A percentile compares a stretch with the other conserved stretches of the same genome.
phyloP scores from a whole-genome alignment of 1,140 invertebrate genomes.

The Colletes gigas region DNA sequence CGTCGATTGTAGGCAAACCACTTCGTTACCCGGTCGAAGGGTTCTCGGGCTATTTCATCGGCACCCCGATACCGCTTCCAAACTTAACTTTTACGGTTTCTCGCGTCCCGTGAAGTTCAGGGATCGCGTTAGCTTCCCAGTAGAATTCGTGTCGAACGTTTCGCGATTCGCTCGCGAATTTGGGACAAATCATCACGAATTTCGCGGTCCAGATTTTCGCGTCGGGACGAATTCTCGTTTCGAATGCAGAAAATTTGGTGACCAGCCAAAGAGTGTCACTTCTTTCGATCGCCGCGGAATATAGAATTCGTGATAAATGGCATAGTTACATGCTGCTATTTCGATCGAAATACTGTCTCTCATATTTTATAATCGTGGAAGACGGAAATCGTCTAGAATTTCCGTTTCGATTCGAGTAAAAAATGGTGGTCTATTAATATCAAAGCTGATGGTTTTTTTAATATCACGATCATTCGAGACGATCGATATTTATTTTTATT shows the following conservation, averaged over 20 bases:
- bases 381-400: too few relatives aligned
- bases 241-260: conserved; percentile 73
- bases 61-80: not conserved
- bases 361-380: not conserved
- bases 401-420: too few relatives aligned
- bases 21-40: conserved; percentile 35
- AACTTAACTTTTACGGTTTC: conserved; percentile 8
- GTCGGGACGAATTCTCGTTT: conserved; percentile 59
- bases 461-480: too few relatives aligned
- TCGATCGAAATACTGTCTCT: too few relatives aligned
- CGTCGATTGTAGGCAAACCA: conserved; percentile 44
- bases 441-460: too few relatives aligned
- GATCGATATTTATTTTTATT: too few relatives aligned
- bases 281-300: conserved; percentile 12
- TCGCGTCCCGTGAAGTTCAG: not conserved
- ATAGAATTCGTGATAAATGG: not conserved
- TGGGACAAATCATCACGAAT: conserved; percentile 61
- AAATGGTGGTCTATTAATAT: too few relatives aligned
- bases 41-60: conserved; percentile 20
- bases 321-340: too few relatives aligned
- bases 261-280: conserved; percentile 57
- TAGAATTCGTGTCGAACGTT: not conserved
- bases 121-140: not conserved
- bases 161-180: conserved; percentile 2
- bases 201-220: conserved; percentile 72